These are phyloP conservation scores for Hirundichthys speculiger DNA, from an alignment of 2,113 vertebrate genomes.

Conservation along the genomic window DNA sequence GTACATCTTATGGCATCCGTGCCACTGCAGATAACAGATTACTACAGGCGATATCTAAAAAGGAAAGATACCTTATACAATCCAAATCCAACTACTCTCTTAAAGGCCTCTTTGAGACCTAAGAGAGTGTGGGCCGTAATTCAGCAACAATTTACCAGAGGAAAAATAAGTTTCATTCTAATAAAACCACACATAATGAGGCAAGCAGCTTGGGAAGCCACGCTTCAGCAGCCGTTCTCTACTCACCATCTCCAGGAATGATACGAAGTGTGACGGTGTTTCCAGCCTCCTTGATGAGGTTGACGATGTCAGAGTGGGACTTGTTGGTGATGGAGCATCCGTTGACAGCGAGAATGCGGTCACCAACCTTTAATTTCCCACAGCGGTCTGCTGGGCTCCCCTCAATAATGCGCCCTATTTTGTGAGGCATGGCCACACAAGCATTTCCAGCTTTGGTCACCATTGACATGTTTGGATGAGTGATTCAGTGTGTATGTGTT, in stretches of 20 bases:
- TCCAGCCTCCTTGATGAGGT: constrained; percentile 99
- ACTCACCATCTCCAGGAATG: constrained; percentile 98
- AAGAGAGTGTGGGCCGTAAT: no score
- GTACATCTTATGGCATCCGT: no score
- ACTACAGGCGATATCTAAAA: no score
- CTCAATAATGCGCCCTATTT: constrained; percentile 99
- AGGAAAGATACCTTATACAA: no score
- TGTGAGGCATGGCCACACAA: constrained; percentile 99
- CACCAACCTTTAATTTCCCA: constrained; percentile 98
- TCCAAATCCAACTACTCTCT: no score
- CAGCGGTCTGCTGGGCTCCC: constrained; percentile 98
- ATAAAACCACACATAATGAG: neutral
- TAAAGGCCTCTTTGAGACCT: no score
- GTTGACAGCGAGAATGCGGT: constrained; percentile 98
- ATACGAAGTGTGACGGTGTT: constrained; percentile 98
- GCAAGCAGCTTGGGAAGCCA: neutral
- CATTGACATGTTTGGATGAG: constrained; percentile 71
- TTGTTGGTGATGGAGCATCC: constrained; percentile 99
- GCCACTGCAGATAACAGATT: no score
- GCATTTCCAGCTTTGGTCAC: constrained; percentile 96
- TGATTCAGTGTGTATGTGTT: constrained; percentile 38
- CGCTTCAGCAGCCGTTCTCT: neutral
- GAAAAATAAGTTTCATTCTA: no score
- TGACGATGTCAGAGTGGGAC: constrained; percentile 99
- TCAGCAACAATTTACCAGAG: no score